Evolutionary conservation across 2,113 vertebrate genomes (phyloP).

Genomic region (Syrrhaptes paradoxus): DNA sequence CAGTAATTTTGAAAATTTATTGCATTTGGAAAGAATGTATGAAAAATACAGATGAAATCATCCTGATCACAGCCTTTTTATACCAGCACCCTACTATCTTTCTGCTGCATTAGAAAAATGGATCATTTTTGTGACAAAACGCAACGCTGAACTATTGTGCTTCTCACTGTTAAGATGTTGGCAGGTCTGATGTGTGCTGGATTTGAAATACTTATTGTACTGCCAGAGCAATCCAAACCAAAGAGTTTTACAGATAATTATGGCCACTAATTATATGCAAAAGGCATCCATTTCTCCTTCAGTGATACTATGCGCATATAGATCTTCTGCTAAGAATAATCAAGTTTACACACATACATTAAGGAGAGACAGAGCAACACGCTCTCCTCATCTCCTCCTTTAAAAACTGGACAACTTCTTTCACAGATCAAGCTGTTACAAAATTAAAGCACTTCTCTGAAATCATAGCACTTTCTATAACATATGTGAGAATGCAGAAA

Average conservation of each 20-base stretch:
- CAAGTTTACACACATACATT: background rate
- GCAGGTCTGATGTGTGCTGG: slow-evolving; percentile 19
- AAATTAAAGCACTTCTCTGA: slow-evolving; percentile 6
- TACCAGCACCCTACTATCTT: background rate
- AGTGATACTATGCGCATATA: background rate
- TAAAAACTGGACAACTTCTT: background rate
- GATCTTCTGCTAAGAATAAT: background rate
- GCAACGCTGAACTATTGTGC: background rate
- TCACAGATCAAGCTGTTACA: slow-evolving; percentile 4
- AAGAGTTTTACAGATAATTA: slow-evolving; percentile 19
- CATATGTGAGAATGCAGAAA: slow-evolving; percentile 59
- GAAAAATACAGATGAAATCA: slow-evolving; percentile 28
- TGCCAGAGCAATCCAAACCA: background rate
- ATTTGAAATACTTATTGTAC: slow-evolving; percentile 32
- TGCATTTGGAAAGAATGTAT: slow-evolving; percentile 20
- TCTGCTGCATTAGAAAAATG: slow-evolving; percentile 14
- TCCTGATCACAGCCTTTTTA: background rate
- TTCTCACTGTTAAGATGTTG: background rate
- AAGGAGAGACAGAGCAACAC: background rate
- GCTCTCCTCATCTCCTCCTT: background rate
- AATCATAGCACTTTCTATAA: background rate
- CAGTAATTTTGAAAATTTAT: slow-evolving; percentile 39
- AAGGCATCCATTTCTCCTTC: slow-evolving; percentile 12
- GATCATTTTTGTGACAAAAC: slow-evolving; percentile 38
- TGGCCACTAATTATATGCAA: background rate